Evolutionary conservation across 1,140 invertebrate genomes (phyloP).

Genomic region (Tetramorium alpestre): DNA sequence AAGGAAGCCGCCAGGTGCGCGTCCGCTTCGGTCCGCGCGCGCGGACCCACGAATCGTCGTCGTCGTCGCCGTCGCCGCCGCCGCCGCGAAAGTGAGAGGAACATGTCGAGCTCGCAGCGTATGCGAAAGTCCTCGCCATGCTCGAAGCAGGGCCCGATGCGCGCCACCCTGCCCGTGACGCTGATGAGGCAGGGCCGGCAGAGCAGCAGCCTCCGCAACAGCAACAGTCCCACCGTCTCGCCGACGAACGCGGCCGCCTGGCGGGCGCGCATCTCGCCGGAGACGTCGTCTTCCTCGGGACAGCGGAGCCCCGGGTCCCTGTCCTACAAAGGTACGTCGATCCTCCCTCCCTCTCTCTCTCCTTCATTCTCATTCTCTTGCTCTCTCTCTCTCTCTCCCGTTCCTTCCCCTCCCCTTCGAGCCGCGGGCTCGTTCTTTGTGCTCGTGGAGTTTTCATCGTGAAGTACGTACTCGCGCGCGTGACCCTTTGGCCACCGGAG

Average conservation of each 20-base stretch:
- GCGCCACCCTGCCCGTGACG: conserved; percentile 90
- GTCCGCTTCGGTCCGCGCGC: conserved; percentile 23
- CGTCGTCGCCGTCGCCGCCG: not conserved
- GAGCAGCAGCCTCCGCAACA: conserved; percentile 86
- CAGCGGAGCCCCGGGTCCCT: conserved; percentile 90
- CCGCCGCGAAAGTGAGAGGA: conserved; percentile 46
- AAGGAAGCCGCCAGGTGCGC: conserved; percentile 53
- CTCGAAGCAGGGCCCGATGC: conserved; percentile 90
- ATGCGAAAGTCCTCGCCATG: conserved; percentile 90
- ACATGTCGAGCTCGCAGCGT: conserved; percentile 88
- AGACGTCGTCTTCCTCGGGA: conserved; percentile 88
- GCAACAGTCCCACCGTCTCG: conserved; percentile 88
- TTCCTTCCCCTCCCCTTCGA: not conserved
- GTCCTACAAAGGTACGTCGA: conserved; percentile 88
- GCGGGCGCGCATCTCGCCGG: conserved; percentile 88
- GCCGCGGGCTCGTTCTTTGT: conserved; percentile 27
- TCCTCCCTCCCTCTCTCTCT: not conserved
- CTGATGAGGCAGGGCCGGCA: conserved; percentile 88
- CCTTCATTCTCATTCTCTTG: not conserved
- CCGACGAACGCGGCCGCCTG: conserved; percentile 88
- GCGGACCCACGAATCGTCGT: not conserved
- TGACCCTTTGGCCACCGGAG: not conserved
- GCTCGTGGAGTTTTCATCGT: conserved; percentile 28
- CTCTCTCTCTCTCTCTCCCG: not conserved
- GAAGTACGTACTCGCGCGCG: not conserved